Evolutionary conservation across 2,888 invertebrate genomes (phyloP).

Genomic region (Cephus sareptanus): DNA sequence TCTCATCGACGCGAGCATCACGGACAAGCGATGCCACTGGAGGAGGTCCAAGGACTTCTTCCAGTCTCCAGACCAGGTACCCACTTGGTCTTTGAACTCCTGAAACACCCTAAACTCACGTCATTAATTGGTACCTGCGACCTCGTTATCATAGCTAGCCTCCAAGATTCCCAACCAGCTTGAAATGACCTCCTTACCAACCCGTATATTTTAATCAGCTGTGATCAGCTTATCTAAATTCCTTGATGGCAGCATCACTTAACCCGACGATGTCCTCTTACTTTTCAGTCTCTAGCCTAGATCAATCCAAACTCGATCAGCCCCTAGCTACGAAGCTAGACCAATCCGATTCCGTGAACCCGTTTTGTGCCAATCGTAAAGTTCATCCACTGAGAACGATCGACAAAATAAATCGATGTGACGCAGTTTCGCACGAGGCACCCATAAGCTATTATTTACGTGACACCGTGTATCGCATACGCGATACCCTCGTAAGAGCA

Average conservation of each 20-base stretch:
- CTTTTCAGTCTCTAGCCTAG: background rate
- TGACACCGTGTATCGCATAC: too few relatives aligned
- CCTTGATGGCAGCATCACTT: background rate
- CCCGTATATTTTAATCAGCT: background rate
- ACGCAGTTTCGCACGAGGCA: too few relatives aligned
- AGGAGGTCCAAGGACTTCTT: conserved; percentile 59
- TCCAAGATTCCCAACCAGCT: background rate
- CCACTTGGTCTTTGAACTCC: background rate
- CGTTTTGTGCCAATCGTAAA: background rate
- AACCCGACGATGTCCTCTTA: background rate
- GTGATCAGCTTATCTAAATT: background rate
- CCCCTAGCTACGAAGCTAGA: background rate
- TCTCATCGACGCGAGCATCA: conserved; percentile 54
- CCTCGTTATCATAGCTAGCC: background rate
- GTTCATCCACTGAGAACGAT: background rate
- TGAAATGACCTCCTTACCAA: background rate
- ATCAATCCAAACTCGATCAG: background rate
- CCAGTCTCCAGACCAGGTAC: conserved; percentile 56
- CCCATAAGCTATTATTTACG: too few relatives aligned
- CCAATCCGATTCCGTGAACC: background rate
- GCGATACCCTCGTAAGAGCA: background rate
- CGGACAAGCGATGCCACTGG: conserved; percentile 59
- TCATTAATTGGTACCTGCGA: background rate
- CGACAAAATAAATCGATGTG: background rate
- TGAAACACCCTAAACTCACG: background rate